Base-by-base conservation (phyloP, 2,888 invertebrate species). In the Drosophila seclusa region DNA sequence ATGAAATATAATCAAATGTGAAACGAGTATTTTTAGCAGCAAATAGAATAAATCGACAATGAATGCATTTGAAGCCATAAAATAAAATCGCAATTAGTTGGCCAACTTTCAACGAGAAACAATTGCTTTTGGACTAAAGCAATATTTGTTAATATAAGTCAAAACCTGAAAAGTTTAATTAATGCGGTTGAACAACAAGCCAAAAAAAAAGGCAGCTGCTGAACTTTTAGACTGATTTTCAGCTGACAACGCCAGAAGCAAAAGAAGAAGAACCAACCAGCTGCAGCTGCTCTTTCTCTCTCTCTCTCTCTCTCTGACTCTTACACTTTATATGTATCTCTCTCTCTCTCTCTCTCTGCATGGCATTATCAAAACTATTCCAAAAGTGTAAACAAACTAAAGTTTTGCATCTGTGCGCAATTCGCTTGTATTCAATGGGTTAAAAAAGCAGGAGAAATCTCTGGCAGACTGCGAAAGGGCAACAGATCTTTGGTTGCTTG, bases 381-480 rank as follows among this genome's bases (percentile, higher is more conserved):
- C 31, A 63, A 80, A 76, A 76, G 76, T 79, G 80, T 81, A 78
- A 81, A 71, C 77, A 80, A 78, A 81, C 52, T 71, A 64, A 76
- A 80, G 62, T 76, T 76, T 71, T 80, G 68, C 75, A 74, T 68
- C 42, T 65, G 60, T 38, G 62, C 68, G 45, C 48, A 49, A 18
- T 42, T 60, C 49, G 40, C 34, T 45, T 13, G 50, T 58, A 70
- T 36, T 67, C 72, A 77, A 71, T 77, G 77, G 81, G 78, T 71
- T 78, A 76, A 76, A 36, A 55, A 34, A 53, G 38, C 31, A 24
- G 49, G 58, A 58, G 64, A 73, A 76, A 75, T 77, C 73, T 67
- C 36, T n/a, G 27, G 16, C 66, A 61, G 73, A 73, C 58, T 61
- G 61, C 53, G 58, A 21, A 29, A 27, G 55, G 38, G 40, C 16